Conservation (phyloP, 2,797 vertebrate species). For the Mastacembelus armatus region DNA sequence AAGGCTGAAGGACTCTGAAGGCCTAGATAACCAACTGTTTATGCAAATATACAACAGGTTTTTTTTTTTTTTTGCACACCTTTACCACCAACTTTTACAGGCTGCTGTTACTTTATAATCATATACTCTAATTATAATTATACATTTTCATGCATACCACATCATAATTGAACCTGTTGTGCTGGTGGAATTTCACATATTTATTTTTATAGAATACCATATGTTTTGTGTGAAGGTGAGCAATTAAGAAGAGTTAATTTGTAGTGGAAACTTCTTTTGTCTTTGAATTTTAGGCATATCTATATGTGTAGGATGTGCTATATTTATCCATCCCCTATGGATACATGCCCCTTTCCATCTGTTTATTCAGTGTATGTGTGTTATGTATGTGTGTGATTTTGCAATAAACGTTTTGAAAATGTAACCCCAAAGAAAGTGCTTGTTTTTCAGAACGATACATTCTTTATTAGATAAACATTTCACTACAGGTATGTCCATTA, state of each 20-base stretch:
- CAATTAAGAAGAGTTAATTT: conserved; percentile 17
- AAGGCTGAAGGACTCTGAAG: conserved; percentile 28
- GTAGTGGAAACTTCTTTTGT: not conserved
- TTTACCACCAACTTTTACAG: conserved; percentile 19
- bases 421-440: conserved; percentile 28
- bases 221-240: conserved; percentile 39
- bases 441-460: conserved; percentile 30
- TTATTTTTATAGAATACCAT: conserved; percentile 29
- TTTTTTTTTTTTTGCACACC: too few species aligned
- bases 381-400: too few species aligned
- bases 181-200: too few species aligned
- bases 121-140: conserved; percentile 19
- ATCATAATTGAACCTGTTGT: conserved; percentile 25
- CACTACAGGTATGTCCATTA: conserved; percentile 43
- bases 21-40: too few species aligned
- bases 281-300: conserved; percentile 3
- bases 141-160: conserved; percentile 26
- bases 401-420: too few species aligned
- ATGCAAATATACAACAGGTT: too few species aligned
- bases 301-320: not conserved
- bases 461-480: conserved; percentile 26
- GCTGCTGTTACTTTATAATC: conserved; percentile 25
- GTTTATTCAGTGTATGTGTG: too few species aligned
- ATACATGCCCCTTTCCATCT: not conserved
- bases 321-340: conserved; percentile 10